phyloP scores from a whole-genome alignment of 2,888 invertebrate species.

The Thereva unica region DNA sequence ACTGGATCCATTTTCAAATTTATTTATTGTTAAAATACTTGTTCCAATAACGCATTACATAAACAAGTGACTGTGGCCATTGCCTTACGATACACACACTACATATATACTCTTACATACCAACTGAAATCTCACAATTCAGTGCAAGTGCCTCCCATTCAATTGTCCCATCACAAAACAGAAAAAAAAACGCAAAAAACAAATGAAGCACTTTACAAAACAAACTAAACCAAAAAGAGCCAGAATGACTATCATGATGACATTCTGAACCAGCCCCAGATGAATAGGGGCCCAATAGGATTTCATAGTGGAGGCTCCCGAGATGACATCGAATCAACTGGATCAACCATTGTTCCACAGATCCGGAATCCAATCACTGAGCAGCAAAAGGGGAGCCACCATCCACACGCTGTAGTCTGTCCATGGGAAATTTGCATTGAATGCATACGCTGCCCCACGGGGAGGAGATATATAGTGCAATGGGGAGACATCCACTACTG shows the following conservation, averaged over 20 bases:
- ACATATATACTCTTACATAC: background rate
- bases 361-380: slow-evolving; percentile 34
- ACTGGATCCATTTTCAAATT: too few relatives aligned
- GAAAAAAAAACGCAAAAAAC: background rate
- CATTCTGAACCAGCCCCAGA: slow-evolving; percentile 18
- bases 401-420: slow-evolving; percentile 11
- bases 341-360: slow-evolving; percentile 33
- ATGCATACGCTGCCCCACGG: slow-evolving; percentile 15
- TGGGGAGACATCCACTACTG: slow-evolving; percentile 12
- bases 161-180: slow-evolving; percentile 19
- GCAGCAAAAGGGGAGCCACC: slow-evolving; percentile 31
- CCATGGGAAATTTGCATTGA: slow-evolving; percentile 35
- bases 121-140: background rate
- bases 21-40: too few relatives aligned
- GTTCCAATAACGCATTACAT: too few relatives aligned
- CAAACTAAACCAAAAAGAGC: slow-evolving; percentile 2
- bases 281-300: slow-evolving; percentile 33
- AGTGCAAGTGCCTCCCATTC: slow-evolving; percentile 22
- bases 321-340: slow-evolving; percentile 32
- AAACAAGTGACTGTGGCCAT: too few relatives aligned
- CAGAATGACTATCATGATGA: slow-evolving; percentile 14
- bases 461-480: slow-evolving; percentile 23
- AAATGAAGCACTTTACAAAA: background rate
- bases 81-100: background rate
- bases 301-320: slow-evolving; percentile 24